These are phyloP conservation scores for Cecropterus lyciades DNA, from an alignment of 1,140 invertebrate species.

Conservation along the genomic window DNA sequence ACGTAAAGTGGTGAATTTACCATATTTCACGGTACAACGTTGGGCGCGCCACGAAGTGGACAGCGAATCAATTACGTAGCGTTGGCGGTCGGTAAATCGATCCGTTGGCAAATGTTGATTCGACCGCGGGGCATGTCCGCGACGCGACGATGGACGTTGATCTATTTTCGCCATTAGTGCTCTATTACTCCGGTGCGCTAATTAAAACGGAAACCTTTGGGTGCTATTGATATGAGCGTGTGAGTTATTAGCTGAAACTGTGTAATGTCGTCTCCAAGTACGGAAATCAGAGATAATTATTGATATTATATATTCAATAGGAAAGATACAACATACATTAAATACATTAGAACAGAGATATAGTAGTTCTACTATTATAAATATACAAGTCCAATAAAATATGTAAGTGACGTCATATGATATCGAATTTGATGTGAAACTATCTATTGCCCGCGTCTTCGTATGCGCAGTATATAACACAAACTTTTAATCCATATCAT, in stretches of 20 bases:
- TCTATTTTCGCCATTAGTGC: constrained; percentile 22
- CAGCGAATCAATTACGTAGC: constrained; percentile 75
- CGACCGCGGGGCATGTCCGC: constrained; percentile 61
- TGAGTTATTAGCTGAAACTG: neutral
- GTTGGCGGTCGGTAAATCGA: constrained; percentile 67
- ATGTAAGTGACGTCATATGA: too few species aligned
- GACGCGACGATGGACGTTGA: constrained; percentile 30
- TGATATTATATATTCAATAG: too few species aligned
- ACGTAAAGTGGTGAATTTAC: neutral
- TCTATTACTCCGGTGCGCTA: constrained; percentile 10
- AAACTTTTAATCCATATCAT: too few species aligned
- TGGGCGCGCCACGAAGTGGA: constrained; percentile 55
- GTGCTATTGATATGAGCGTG: neutral
- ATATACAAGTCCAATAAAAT: too few species aligned
- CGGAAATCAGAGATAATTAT: too few species aligned
- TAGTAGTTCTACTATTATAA: too few species aligned
- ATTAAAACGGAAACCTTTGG: neutral
- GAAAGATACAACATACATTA: too few species aligned
- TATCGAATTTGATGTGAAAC: too few species aligned
- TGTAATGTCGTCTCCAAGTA: neutral
- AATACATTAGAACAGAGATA: too few species aligned
- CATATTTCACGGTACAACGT: neutral
- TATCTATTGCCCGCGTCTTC: too few species aligned
- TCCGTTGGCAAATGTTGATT: constrained; percentile 79
- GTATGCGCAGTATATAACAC: too few species aligned